A percentile compares a stretch with the other conserved stretches of the same genome.
Evolutionary conservation across 2,797 vertebrate genomes (phyloP).

Genomic region (Chelmon rostratus): DNA sequence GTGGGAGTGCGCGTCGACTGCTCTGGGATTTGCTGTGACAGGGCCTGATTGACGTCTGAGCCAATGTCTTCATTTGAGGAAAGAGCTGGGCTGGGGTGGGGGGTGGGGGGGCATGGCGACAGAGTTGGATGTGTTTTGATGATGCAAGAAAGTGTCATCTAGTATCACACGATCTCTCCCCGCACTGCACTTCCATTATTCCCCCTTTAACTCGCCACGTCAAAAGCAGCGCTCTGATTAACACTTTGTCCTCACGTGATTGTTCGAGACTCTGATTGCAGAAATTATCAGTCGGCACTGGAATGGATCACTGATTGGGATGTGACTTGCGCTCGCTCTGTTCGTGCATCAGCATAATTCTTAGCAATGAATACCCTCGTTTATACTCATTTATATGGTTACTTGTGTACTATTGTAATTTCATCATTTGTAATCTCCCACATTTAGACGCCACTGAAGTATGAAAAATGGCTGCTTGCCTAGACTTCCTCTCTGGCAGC

Average conservation of each 20-base stretch:
- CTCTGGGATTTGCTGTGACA: conserved; percentile 48
- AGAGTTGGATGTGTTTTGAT: not conserved
- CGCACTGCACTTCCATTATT: not conserved
- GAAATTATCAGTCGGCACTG: conserved; percentile 35
- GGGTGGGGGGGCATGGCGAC: not conserved
- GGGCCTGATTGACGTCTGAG: conserved; percentile 44
- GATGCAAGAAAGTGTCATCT: conserved; percentile 2
- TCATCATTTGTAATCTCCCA: conserved; percentile 71
- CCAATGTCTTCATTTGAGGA: conserved; percentile 59
- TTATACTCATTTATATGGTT: conserved; percentile 57
- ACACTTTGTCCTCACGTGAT: not conserved
- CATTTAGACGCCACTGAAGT: conserved; percentile 60
- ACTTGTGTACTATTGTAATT: conserved; percentile 66
- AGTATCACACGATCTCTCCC: not conserved
- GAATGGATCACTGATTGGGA: conserved; percentile 37
- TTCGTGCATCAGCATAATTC: conserved; percentile 39
- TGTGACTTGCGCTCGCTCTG: conserved; percentile 32
- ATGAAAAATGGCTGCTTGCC: conserved; percentile 62
- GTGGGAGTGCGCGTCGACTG: conserved; percentile 25
- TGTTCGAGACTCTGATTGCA: conserved; percentile 12
- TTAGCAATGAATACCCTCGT: conserved; percentile 15
- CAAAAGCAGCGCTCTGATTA: not conserved
- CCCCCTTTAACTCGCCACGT: not conserved
- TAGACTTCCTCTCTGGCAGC: conserved; percentile 57
- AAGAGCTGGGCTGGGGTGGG: not conserved